Evolutionary conservation across 2,113 vertebrate species (phyloP).

Genomic region (Nerophis ophidion): DNA sequence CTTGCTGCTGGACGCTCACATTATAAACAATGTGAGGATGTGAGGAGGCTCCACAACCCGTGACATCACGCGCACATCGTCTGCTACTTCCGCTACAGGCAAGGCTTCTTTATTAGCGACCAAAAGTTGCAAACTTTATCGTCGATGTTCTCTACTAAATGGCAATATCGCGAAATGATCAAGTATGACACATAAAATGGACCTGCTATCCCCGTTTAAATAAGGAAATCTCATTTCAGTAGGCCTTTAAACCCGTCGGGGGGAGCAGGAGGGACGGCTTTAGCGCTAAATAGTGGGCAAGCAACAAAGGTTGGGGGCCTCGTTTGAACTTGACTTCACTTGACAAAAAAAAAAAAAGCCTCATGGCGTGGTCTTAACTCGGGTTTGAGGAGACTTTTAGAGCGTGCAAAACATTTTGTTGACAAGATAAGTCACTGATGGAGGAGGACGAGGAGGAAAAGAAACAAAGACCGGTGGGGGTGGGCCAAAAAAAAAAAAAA

Average conservation of each 20-base stretch:
- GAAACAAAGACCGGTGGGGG: constrained; percentile 40
- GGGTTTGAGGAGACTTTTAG: neutral
- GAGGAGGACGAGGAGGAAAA: constrained; percentile 32
- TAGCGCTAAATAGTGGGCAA: neutral
- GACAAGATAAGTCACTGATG: constrained; percentile 26
- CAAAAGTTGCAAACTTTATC: no score
- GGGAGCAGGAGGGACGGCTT: constrained; percentile 26
- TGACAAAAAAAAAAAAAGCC: constrained; percentile 4
- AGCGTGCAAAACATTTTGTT: constrained; percentile 19
- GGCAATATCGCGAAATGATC: no score
- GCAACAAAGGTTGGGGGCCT: constrained; percentile 1
- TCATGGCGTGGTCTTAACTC: neutral
- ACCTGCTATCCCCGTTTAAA: no score
- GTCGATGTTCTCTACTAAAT: no score
- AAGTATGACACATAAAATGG: no score
- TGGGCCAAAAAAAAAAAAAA: constrained; percentile 33
- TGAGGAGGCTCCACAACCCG: no score
- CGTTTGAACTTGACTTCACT: constrained; percentile 1
- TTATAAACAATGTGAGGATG: no score
- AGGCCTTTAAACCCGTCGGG: constrained; percentile 6
- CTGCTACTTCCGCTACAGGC: no score
- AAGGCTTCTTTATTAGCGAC: no score
- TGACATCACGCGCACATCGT: no score
- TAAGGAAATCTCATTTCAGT: no score
- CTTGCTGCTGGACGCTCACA: no score